Evolutionary conservation across 2,797 vertebrate species (phyloP).

Genomic region (Spea hammondii): DNA sequence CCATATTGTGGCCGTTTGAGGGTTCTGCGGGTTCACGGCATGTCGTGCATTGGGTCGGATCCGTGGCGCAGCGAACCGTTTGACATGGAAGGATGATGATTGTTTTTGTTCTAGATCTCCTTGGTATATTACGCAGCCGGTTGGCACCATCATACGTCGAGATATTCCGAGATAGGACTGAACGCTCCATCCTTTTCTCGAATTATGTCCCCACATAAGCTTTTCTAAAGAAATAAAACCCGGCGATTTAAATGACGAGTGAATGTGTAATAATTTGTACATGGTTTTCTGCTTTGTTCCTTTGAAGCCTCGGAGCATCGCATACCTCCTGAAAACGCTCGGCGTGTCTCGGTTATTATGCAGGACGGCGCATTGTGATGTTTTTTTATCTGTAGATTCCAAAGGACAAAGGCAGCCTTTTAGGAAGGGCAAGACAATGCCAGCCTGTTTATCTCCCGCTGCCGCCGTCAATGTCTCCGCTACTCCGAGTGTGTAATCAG

Average conservation of each 20-base stretch:
- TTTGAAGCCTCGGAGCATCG: neutral
- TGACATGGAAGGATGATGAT: too few relatives aligned
- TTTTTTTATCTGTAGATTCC: slow-evolving; percentile 17
- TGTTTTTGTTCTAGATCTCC: too few relatives aligned
- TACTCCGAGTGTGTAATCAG: slow-evolving; percentile 13
- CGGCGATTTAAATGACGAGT: neutral
- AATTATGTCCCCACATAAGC: too few relatives aligned
- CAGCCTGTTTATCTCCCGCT: slow-evolving; percentile 22
- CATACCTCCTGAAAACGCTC: neutral
- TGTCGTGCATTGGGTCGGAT: too few relatives aligned
- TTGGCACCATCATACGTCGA: too few relatives aligned
- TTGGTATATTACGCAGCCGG: too few relatives aligned
- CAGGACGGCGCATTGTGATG: neutral
- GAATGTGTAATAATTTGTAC: neutral
- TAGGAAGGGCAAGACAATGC: slow-evolving; percentile 23
- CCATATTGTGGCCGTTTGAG: too few relatives aligned
- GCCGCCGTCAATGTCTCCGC: neutral
- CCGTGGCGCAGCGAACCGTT: too few relatives aligned
- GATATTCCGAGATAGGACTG: too few relatives aligned
- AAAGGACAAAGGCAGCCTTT: slow-evolving; percentile 28
- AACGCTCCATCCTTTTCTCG: too few relatives aligned
- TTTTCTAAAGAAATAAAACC: neutral
- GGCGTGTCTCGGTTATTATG: neutral
- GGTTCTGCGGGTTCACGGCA: too few relatives aligned
- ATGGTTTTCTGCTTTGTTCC: neutral